Conservation (phyloP, 1,140 invertebrate species). For the Andricus grossulariae region DNA sequence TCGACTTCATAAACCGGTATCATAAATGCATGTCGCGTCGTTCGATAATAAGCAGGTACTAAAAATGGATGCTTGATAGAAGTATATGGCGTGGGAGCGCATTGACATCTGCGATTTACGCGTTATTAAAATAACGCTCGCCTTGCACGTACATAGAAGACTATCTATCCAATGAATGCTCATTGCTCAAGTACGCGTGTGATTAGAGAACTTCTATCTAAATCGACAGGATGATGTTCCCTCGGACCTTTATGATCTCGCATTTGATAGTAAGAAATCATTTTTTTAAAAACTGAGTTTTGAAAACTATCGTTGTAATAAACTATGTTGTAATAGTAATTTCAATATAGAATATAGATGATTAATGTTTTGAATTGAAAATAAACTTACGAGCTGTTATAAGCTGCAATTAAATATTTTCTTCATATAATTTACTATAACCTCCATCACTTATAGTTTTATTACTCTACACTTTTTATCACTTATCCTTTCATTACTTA, state of each 20-base stretch:
- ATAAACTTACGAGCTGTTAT: constrained; percentile 13
- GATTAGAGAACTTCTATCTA: constrained; percentile 5
- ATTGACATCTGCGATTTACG: constrained; percentile 24
- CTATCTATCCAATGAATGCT: background rate
- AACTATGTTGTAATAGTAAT: background rate
- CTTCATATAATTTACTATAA: background rate
- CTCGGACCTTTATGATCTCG: background rate
- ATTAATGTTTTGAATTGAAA: background rate
- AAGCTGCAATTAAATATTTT: constrained; percentile 28
- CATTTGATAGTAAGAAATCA: no score
- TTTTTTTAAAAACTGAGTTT: no score
- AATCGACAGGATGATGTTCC: background rate
- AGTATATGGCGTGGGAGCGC: background rate
- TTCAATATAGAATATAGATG: constrained; percentile 12
- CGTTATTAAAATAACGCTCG: constrained; percentile 21
- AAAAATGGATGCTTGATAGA: background rate
- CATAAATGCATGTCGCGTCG: background rate
- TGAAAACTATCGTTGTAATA: background rate
- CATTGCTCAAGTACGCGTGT: constrained; percentile 3
- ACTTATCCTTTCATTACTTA: constrained; percentile 8
- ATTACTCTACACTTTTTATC: background rate
- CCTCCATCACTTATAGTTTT: constrained; percentile 15
- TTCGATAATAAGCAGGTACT: background rate
- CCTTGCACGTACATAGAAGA: background rate
- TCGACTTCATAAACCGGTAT: background rate